These are phyloP conservation scores for Cydia fagiglandana DNA, from an alignment of 1,140 invertebrate species.

Conservation along the genomic window DNA sequence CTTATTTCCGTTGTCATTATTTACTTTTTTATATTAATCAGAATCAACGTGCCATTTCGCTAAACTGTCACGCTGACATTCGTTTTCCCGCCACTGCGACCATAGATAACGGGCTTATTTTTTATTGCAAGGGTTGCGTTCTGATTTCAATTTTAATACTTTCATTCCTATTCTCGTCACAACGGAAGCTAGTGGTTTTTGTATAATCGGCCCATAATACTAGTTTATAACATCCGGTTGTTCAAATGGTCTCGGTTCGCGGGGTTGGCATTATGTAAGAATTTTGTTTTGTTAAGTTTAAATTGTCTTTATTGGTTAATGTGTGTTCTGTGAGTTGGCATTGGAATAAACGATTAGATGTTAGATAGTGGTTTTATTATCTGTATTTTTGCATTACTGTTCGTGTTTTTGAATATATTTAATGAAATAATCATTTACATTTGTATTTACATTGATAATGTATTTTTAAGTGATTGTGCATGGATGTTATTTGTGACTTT, in stretches of 20 bases:
- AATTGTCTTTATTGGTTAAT: conserved; percentile 28
- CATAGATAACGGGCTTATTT: conserved; percentile 46
- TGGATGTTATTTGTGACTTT: background rate
- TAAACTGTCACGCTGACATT: conserved; percentile 41
- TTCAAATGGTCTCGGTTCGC: conserved; percentile 38
- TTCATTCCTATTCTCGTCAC: conserved; percentile 42
- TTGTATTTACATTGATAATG: conserved; percentile 10
- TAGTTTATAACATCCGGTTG: conserved; percentile 39
- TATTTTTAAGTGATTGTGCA: conserved; percentile 2
- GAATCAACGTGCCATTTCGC: conserved; percentile 35
- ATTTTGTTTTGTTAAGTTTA: conserved; percentile 30
- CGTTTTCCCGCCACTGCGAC: conserved; percentile 39
- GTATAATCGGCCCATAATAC: conserved; percentile 36
- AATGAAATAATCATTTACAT: conserved; percentile 11
- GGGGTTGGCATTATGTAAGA: conserved; percentile 22
- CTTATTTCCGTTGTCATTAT: background rate
- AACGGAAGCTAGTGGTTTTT: conserved; percentile 44
- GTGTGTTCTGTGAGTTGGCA: conserved; percentile 28
- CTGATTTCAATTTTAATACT: conserved; percentile 41
- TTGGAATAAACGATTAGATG: conserved; percentile 21
- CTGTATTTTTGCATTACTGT: conserved; percentile 31
- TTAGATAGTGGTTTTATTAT: conserved; percentile 25
- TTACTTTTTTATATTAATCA: background rate
- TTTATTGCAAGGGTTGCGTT: conserved; percentile 38
- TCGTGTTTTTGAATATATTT: conserved; percentile 23